Evolutionary conservation across 2,113 vertebrate species (phyloP), one percentile per base, ranked within the genome.

Genomic region (Callipepla californica): DNA sequence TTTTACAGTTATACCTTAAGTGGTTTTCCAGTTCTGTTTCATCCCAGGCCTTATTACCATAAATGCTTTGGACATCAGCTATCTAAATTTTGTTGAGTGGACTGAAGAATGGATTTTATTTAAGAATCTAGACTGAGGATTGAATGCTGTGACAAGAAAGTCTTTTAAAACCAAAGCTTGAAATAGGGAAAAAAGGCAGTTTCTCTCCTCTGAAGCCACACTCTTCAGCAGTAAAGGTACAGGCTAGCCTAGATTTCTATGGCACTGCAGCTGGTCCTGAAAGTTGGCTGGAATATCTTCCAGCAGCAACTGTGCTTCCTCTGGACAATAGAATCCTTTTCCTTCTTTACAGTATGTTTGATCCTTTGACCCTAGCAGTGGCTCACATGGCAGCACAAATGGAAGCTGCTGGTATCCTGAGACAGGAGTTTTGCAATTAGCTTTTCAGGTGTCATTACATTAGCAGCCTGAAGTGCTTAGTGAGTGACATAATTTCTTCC

Each of bases 311-410:
- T 95, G 96, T 58, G 55, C 25, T 87, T 38, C 78, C 92, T 79
- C 87, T 82, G 38, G 59, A 95, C 93, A 95, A 93, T 94, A 85
- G 90, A 47, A 73, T 87, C 87, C 45, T 93, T 95, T 88, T 85
- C 76, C 28, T 36, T 42, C 42, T 59, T 90, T 72, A 19, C 25
- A 10, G n/a, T 55, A 2, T 50, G 69, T 80, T 92, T 63, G 73
- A 86, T 78, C 73, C 61, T 67, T 92, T 81, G 87, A 45, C 40
- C 36, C 16, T 42, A 80, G 85, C 58, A 76, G 19, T 25, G 34
- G 47, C 72, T 85, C 87, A 90, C 73, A 74, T 93, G 92, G 85
- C 82, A 77, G 94, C 85, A 80, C 85, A 95, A 95, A 90, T 95
- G 90, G 21, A 67, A 50, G 38, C 66, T 80, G 23, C 72, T 83